Base-by-base conservation (phyloP, 2,113 vertebrate genomes). In the Carollia perspicillata region DNA sequence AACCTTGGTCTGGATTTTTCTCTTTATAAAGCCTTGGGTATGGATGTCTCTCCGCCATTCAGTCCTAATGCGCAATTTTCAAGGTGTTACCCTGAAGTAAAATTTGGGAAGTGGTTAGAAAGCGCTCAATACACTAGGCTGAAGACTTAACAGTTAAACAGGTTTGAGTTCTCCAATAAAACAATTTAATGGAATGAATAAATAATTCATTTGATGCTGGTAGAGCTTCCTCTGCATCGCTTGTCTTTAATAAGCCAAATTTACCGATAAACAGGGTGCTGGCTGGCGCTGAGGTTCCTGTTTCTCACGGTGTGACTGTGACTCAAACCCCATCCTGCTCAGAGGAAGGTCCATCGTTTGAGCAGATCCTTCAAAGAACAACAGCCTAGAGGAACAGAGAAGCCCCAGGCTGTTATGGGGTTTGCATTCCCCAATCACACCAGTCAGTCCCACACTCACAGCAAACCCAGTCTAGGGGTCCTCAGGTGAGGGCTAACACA, bases 161-260 rank as follows among this genome's bases (percentile, higher is more conserved):
- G 71, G 63, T 42, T 72, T 69, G 81, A 95, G 94, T 94, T 68
- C 85, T 96, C 51, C 49, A 84, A 79, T 69, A 81, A 97, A 96
- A 77, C 89, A 0, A 93, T 97, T 97, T 94, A 55, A 97, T 89
- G 20, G 83, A 81, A 94, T 93, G 66, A 92, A 93, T 97, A 98
- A 97, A 98, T 98, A 98, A 98, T 98, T 98, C 77, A 97, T 93
- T 40, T 53, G 30, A 28, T 88, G 44, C 51, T 40, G 85, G 69
- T 79, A 79, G 85, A 96, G 96, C 84, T 72, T 35, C 44, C 66
- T 94, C 78, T 58, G 88, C 93, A 95, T 95, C 95, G 96, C 97
- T 97, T 90, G 95, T 96, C 89, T 97, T 97, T 97, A 97, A 96
- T 95, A 98, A 98, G 68, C 86, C 88, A 97, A 98, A 95, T 94